A percentile compares a stretch with the other conserved stretches of the same genome.
Conservation (phyloP, 2,888 invertebrate species). For the Diarsia brunnea region DNA sequence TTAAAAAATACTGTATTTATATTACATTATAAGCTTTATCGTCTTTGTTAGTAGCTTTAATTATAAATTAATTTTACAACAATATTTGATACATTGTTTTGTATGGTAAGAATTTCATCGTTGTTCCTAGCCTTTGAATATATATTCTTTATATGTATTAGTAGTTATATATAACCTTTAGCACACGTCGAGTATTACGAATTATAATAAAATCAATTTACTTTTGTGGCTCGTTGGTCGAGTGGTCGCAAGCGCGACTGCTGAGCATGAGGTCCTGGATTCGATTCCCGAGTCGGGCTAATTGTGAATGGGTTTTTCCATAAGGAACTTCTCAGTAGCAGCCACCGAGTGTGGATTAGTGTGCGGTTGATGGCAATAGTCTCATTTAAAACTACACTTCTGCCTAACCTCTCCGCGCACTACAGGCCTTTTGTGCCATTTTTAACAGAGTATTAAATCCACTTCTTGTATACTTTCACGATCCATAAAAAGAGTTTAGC, state of each 20-base stretch:
- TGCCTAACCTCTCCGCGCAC: no score
- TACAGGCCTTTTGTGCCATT: slow-evolving; percentile 62
- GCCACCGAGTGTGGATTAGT: no score
- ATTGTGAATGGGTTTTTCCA: no score
- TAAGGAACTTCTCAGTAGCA: no score
- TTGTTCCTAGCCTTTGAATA: slow-evolving; percentile 31
- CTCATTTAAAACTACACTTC: no score
- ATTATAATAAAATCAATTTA: not conserved
- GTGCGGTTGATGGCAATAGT: no score
- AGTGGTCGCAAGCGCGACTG: not conserved
- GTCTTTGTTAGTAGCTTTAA: slow-evolving; percentile 29
- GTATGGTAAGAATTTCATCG: slow-evolving; percentile 19
- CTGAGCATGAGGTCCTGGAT: no score
- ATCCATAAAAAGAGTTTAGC: slow-evolving; percentile 1
- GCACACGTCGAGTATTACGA: slow-evolving; percentile 22
- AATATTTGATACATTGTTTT: slow-evolving; percentile 28
- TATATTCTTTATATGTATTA: not conserved
- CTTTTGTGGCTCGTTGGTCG: slow-evolving; percentile 54
- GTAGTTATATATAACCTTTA: slow-evolving; percentile 1
- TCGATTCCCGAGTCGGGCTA: no score
- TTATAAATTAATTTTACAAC: slow-evolving; percentile 20
- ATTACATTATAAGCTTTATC: slow-evolving; percentile 23
- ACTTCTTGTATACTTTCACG: not conserved
- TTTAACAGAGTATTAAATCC: slow-evolving; percentile 69
- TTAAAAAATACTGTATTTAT: slow-evolving; percentile 6